A percentile compares a stretch with the other conserved stretches of the same genome.
Evolutionary conservation across 2,113 vertebrate species (phyloP).

Genomic region (Sinosuthora webbiana): DNA sequence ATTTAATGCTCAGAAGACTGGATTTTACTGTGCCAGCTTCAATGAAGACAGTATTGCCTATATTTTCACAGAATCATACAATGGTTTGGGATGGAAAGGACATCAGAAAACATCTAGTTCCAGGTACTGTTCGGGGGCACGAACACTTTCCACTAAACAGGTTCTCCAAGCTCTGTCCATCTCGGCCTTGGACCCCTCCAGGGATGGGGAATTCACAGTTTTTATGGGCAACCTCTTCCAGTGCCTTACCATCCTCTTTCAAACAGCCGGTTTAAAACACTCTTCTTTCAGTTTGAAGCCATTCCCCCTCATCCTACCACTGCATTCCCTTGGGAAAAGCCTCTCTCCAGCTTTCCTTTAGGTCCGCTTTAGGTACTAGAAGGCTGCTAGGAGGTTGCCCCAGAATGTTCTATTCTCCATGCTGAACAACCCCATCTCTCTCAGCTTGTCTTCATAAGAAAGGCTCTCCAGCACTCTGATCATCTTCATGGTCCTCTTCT

Average conservation of each 20-base stretch:
- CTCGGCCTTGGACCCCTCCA: background rate
- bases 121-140: too few species aligned
- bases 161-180: background rate
- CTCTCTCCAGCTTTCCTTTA: background rate
- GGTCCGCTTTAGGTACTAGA: background rate
- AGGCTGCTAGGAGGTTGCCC: background rate
- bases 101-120: background rate
- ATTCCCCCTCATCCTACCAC: background rate
- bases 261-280: background rate
- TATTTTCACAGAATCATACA: background rate
- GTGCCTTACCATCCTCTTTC: background rate
- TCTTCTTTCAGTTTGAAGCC: background rate
- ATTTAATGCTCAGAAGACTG: background rate
- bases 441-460: background rate
- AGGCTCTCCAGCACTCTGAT: background rate
- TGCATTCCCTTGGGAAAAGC: background rate
- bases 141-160: background rate
- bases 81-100: background rate
- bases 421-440: background rate
- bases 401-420: background rate
- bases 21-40: background rate
- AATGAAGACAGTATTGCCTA: background rate
- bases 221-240: background rate
- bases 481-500: background rate
- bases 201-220: too few species aligned